phyloP scores from a whole-genome alignment of 2,888 invertebrate genomes.

The Trisateles emortualis region DNA sequence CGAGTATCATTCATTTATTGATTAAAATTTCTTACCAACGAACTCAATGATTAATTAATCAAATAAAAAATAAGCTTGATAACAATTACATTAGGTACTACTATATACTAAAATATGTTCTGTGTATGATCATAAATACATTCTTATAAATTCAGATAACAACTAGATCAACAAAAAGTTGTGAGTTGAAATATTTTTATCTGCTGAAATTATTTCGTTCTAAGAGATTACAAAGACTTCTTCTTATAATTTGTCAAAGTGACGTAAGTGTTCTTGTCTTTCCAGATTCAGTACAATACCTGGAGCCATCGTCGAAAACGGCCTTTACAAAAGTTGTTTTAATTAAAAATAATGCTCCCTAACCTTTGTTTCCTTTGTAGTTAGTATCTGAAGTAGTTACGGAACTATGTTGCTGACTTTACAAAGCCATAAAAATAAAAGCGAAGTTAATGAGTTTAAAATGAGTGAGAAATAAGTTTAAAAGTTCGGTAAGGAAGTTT shows the following conservation, averaged over 20 bases:
- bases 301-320: constrained; percentile 1
- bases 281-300: constrained; percentile 26
- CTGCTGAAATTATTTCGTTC: constrained; percentile 19
- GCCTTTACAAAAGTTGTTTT: constrained; percentile 16
- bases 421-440: constrained; percentile 9
- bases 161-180: too few species aligned
- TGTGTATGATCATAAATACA: too few species aligned
- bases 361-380: constrained; percentile 29
- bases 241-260: constrained; percentile 18
- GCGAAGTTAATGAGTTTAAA: constrained; percentile 6
- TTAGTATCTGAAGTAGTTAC: constrained; percentile 13
- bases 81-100: too few species aligned
- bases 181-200: too few species aligned
- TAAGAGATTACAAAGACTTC: constrained; percentile 16
- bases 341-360: constrained; percentile 25
- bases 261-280: constrained; percentile 21
- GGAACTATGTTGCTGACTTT: constrained; percentile 6
- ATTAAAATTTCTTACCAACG: too few species aligned
- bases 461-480: constrained; percentile 2
- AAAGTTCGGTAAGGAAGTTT: not conserved
- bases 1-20: too few species aligned
- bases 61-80: too few species aligned
- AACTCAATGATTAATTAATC: too few species aligned
- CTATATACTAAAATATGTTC: too few species aligned
- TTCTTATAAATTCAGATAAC: too few species aligned